Evolutionary conservation across 2,888 invertebrate genomes (phyloP).

Genomic region (Drosophila rellima): DNA sequence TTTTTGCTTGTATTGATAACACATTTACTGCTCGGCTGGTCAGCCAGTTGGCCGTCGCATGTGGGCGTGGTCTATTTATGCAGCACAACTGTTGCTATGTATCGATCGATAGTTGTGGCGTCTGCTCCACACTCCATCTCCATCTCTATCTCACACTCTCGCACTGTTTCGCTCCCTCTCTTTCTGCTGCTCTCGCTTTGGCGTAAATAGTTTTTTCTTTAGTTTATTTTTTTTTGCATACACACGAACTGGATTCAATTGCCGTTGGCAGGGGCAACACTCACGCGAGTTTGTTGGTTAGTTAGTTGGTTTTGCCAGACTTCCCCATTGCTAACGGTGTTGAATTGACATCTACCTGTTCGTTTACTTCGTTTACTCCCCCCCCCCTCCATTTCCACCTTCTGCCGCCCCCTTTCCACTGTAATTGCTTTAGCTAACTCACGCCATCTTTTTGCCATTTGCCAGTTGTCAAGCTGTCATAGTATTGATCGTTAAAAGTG

Average conservation of each 20-base stretch:
- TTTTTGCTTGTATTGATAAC: constrained; percentile 20
- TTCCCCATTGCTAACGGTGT: constrained; percentile 67
- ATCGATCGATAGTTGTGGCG: constrained; percentile 37
- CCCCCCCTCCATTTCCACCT: neutral
- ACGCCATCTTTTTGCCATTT: constrained; percentile 62
- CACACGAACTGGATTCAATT: constrained; percentile 64
- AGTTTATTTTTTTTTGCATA: constrained; percentile 46
- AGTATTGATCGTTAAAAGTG: constrained; percentile 75
- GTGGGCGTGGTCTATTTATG: constrained; percentile 77
- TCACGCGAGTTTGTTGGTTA: constrained; percentile 52
- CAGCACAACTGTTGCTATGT: constrained; percentile 58
- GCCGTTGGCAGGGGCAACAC: constrained; percentile 61
- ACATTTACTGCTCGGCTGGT: constrained; percentile 42
- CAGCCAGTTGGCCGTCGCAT: constrained; percentile 48
- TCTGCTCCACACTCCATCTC: constrained; percentile 14
- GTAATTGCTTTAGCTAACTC: constrained; percentile 9
- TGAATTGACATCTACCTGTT: constrained; percentile 53
- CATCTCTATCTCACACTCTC: neutral
- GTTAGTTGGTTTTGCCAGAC: constrained; percentile 45
- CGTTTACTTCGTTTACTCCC: neutral
- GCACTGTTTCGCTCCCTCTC: neutral
- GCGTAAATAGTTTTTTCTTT: constrained; percentile 35
- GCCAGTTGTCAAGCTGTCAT: constrained; percentile 75
- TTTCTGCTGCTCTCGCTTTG: constrained; percentile 3
- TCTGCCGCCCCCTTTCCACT: neutral